Percentiles rank a stretch among this genome's conserved stretches.
Conservation (phyloP, 2,888 invertebrate genomes). For the Holacanthella duospinosa region DNA sequence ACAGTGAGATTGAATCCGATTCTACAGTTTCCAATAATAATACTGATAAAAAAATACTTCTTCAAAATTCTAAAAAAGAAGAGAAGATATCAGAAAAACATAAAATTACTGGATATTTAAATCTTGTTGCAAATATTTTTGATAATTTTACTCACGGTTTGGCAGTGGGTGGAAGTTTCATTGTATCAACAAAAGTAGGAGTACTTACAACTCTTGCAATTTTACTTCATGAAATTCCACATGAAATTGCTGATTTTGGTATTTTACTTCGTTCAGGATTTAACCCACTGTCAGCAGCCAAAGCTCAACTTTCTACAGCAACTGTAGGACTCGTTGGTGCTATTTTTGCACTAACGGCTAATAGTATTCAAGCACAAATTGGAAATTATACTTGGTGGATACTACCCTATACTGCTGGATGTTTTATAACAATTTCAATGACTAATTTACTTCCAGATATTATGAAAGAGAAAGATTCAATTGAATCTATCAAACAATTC, state of each 20-base stretch:
- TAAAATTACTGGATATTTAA: conserved; percentile 77
- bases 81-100: no score
- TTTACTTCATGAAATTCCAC: conserved; percentile 90
- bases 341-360: conserved; percentile 31
- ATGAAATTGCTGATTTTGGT: conserved; percentile 98
- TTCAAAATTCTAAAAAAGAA: background rate
- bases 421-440: conserved; percentile 95
- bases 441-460: conserved; percentile 90
- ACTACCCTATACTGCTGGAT: conserved; percentile 94
- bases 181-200: conserved; percentile 82
- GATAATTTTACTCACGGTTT: conserved; percentile 98
- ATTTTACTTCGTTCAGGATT: conserved; percentile 87
- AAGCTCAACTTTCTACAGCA: conserved; percentile 84
- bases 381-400: conserved; percentile 59
- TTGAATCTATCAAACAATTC: conserved; percentile 73
- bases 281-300: conserved; percentile 84
- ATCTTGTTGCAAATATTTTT: conserved; percentile 88
- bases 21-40: background rate
- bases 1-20: conserved; percentile 12
- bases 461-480: conserved; percentile 63
- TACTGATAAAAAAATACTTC: background rate
- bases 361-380: conserved; percentile 1
- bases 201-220: conserved; percentile 88
- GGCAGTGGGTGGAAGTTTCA: conserved; percentile 93
- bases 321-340: conserved; percentile 76